Conservation (phyloP, 2,888 invertebrate species). For the Rutpela maculata region DNA sequence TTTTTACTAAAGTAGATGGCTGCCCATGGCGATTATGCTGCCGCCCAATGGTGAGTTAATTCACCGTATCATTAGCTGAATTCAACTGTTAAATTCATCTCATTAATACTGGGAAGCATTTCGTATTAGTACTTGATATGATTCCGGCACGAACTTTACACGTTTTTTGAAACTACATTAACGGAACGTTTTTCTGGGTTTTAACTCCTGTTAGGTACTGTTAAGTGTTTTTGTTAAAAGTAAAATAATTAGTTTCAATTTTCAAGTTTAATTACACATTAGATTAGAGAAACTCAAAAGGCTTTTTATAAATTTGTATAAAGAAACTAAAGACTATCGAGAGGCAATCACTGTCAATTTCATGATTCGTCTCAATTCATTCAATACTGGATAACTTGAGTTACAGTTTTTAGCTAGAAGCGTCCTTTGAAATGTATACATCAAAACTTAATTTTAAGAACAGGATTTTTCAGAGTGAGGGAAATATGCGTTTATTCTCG, state of each 20-base stretch:
- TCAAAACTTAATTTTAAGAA: too few relatives aligned
- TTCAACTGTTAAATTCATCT: slow-evolving; percentile 63
- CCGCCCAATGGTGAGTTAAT: slow-evolving; percentile 61
- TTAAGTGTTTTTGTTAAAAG: background rate
- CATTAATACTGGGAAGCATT: slow-evolving; percentile 42
- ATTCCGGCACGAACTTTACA: slow-evolving; percentile 20
- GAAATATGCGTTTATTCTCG: too few relatives aligned
- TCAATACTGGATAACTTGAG: background rate
- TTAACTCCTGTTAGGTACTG: slow-evolving; percentile 5
- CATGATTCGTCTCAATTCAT: background rate
- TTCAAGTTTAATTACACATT: slow-evolving; percentile 11
- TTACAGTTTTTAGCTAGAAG: background rate
- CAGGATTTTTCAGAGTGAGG: too few relatives aligned
- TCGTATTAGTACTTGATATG: slow-evolving; percentile 23
- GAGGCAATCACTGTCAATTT: background rate
- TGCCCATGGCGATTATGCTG: slow-evolving; percentile 58
- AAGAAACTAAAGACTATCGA: background rate
- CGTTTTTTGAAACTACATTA: slow-evolving; percentile 11
- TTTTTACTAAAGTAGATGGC: slow-evolving; percentile 55
- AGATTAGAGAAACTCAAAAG: background rate
- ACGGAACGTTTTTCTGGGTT: slow-evolving; percentile 2
- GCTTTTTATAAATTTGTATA: background rate
- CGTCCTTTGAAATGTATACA: too few relatives aligned
- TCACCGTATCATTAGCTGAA: slow-evolving; percentile 63
- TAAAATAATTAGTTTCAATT: slow-evolving; percentile 15